Conservation (phyloP, 2,888 invertebrate species). For the Xylocampa areola region DNA sequence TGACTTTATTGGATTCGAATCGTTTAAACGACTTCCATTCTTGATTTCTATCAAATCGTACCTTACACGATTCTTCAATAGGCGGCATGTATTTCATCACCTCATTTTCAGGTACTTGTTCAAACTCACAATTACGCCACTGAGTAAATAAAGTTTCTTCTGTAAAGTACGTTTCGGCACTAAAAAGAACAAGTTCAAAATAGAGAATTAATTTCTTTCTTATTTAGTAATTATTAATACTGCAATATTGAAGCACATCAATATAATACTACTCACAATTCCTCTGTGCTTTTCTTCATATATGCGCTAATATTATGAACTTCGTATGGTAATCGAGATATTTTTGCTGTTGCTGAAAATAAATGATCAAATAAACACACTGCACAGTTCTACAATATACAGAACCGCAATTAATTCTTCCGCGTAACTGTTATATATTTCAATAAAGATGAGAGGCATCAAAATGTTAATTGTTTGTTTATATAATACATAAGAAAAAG, state of each 20-base stretch:
- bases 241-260: neutral
- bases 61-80: conserved; percentile 87
- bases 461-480: no score
- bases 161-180: conserved; percentile 67
- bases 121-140: conserved; percentile 72
- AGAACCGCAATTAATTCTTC: neutral
- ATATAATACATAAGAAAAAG: no score
- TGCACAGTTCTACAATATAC: neutral
- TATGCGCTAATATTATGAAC: conserved; percentile 64
- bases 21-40: conserved; percentile 56
- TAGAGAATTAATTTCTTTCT: no score
- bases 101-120: conserved; percentile 75
- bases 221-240: no score
- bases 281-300: conserved; percentile 65
- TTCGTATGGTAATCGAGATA: conserved; percentile 67
- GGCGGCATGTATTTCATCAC: conserved; percentile 86
- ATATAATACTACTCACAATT: conserved; percentile 72
- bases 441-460: no score
- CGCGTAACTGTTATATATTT: no score
- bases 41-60: conserved; percentile 63
- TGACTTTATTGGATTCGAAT: conserved; percentile 57
- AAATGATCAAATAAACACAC: neutral
- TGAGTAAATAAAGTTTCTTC: conserved; percentile 77
- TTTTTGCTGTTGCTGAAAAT: conserved; percentile 59
- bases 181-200: conserved; percentile 60